A percentile compares a stretch with the other conserved stretches of the same genome.
These are phyloP conservation scores for Spea hammondii DNA, from an alignment of 2,797 vertebrate genomes.

Conservation along the genomic window DNA sequence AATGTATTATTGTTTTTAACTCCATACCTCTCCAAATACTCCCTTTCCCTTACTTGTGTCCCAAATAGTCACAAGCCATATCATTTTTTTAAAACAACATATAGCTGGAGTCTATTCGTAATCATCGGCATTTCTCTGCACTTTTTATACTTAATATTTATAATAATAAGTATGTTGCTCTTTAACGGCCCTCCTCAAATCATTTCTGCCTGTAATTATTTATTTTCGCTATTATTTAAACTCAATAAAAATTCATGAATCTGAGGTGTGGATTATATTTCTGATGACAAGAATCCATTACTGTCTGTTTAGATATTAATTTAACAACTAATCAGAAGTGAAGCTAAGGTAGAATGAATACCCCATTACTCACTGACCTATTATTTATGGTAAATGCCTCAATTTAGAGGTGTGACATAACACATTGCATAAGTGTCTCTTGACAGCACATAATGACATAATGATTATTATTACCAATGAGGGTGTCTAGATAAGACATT, in stretches of 20 bases:
- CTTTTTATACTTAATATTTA: not conserved
- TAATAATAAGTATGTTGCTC: not conserved
- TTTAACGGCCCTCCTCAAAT: not conserved
- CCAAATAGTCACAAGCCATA: too few relatives aligned
- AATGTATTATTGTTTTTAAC: too few relatives aligned
- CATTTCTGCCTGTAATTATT: not conserved
- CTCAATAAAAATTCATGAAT: conserved; percentile 1
- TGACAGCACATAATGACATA: not conserved
- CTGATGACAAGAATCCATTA: not conserved
- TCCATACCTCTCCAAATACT: too few relatives aligned
- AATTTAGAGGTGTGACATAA: not conserved
- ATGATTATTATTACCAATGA: not conserved
- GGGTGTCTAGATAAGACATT: too few relatives aligned
- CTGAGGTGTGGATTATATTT: not conserved
- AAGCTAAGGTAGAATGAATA: not conserved
- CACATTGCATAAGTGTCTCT: not conserved
- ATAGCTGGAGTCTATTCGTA: not conserved
- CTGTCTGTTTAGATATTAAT: not conserved
- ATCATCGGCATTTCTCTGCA: not conserved
- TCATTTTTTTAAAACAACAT: too few relatives aligned
- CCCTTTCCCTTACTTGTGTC: too few relatives aligned
- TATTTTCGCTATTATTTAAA: not conserved
- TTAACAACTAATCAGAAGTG: not conserved
- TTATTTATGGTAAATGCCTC: conserved; percentile 2
- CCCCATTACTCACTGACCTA: not conserved